Base-by-base conservation (phyloP, 2,888 invertebrate species). In the Clostera curtula region DNA sequence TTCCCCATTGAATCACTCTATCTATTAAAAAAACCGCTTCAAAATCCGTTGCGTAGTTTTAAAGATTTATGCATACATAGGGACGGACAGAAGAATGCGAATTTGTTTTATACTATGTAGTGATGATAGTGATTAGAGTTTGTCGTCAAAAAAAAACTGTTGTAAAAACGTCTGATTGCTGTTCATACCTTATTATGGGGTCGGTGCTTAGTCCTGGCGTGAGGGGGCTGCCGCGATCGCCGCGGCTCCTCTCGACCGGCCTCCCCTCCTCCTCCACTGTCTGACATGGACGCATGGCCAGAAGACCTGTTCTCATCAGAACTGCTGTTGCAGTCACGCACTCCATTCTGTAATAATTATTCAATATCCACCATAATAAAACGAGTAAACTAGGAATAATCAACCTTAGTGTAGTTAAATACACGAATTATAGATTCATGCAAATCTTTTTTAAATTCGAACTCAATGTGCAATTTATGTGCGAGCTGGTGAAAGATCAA, bases 241-340 rank as follows among this genome's bases (percentile, higher is more conserved):
- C 89, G 36, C 0, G 76, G 76, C 33, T 77, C 80, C 68, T 89
- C 86, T 25, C 86, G 43, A 32, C 70, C 64, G 21, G 64, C 63
- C 27, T 79, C 79, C 0, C 70, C 88, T 29, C 88, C 87, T 12
- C 90, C 88, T 2, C 93, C 93, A 26, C 93, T 93, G 68, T 95
- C 95, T n/a, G 95, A 95, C 95, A 95, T 95, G 52, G 93, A 94
- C 4, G 95, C 95, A 71, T 95, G 95, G 0, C 95, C 95, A 1
- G 95, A 95, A n/a, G 95, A 95, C 16, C 95, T 85, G 69, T 93
- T 94, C 73, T 95, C 95, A 57, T 95, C 94, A 2, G 94, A 95
- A 10, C 94, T 94, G 69, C 93, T 93, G 74, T 90, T 90, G 59
- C 90, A 90, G 36, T 90, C 90, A 35, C 90, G 88, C 31, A 89